Evolutionary conservation across 2,113 vertebrate species (phyloP).

Genomic region (Pseudolaguvia tuberculata): DNA sequence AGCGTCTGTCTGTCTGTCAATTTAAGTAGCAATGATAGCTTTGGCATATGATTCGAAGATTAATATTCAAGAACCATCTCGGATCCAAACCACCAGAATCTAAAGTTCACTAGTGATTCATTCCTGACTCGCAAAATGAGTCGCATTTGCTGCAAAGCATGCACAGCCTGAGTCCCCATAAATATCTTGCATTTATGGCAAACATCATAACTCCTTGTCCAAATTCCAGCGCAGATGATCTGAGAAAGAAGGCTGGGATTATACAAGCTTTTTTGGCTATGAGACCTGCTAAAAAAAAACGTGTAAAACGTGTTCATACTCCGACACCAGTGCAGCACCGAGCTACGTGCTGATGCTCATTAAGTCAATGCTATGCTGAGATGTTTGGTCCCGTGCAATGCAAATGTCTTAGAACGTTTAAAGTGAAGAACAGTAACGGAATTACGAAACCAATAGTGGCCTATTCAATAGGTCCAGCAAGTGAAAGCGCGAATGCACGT

Average conservation of each 20-base stretch:
- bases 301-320: background rate
- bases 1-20: background rate
- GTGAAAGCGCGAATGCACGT: constrained; percentile 13
- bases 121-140: constrained; percentile 7
- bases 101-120: background rate
- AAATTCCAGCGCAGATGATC: background rate
- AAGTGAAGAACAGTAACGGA: constrained; percentile 31
- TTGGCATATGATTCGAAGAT: background rate
- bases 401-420: constrained; percentile 37
- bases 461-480: constrained; percentile 14
- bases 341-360: background rate
- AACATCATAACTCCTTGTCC: background rate
- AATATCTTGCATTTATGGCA: background rate
- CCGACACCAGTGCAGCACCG: background rate
- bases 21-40: background rate
- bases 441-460: constrained; percentile 26
- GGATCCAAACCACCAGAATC: background rate
- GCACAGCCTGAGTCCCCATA: background rate
- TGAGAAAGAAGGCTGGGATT: background rate
- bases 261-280: background rate
- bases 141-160: background rate
- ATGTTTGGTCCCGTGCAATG: constrained; percentile 14
- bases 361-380: constrained; percentile 17
- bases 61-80: background rate
- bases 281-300: constrained; percentile 3